These are phyloP conservation scores for Enteromius anoplus DNA, from an alignment of 2,797 vertebrate genomes.

Conservation along the genomic window DNA sequence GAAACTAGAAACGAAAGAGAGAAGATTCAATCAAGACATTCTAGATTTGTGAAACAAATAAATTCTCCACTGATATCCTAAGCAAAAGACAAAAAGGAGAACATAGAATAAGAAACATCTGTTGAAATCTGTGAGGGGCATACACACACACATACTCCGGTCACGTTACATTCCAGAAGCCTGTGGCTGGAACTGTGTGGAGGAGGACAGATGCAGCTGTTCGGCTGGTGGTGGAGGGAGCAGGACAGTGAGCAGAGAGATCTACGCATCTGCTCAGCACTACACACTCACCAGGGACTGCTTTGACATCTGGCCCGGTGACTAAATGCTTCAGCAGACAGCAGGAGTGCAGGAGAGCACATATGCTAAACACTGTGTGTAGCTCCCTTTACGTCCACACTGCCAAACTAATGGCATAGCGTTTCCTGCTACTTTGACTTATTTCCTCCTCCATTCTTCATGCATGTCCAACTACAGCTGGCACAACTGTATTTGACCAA, in stretches of 20 bases:
- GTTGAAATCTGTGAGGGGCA: conserved; percentile 68
- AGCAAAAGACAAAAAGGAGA: conserved; percentile 37
- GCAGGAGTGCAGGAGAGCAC: conserved; percentile 76
- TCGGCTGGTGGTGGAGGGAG: conserved; percentile 78
- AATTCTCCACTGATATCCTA: background rate
- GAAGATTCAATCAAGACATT: background rate
- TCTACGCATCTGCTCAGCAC: conserved; percentile 92
- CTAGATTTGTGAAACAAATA: background rate
- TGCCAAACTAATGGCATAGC: conserved; percentile 30
- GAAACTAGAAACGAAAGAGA: conserved; percentile 21
- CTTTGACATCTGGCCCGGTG: conserved; percentile 84
- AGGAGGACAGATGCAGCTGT: conserved; percentile 76
- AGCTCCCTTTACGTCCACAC: background rate
- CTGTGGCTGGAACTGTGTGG: conserved; percentile 40
- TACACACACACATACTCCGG: conserved; percentile 61
- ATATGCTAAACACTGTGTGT: conserved; percentile 85
- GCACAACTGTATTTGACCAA: background rate
- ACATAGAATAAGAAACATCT: conserved; percentile 67
- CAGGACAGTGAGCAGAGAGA: conserved; percentile 72
- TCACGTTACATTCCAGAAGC: conserved; percentile 57
- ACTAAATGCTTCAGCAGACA: conserved; percentile 81
- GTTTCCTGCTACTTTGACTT: conserved; percentile 27
- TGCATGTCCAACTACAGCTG: background rate
- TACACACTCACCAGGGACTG: conserved; percentile 88
- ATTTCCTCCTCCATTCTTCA: conserved; percentile 23